These are phyloP conservation scores for Augochlorella aurata DNA, from an alignment of 2,888 invertebrate genomes.

Conservation along the genomic window DNA sequence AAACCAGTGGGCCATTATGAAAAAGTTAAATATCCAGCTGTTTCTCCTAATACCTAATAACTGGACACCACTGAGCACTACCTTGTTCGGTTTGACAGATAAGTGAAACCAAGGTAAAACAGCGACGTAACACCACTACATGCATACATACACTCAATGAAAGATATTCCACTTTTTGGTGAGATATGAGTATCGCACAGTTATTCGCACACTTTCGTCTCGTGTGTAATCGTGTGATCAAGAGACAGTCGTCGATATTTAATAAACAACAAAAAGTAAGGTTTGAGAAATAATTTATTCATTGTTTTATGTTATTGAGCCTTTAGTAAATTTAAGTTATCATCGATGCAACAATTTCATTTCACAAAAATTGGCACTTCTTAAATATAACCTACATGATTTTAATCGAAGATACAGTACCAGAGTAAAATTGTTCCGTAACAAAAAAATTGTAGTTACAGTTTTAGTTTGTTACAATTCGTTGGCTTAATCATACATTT, in stretches of 20 bases:
- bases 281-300: not conserved
- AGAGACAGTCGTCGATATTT: constrained; percentile 36
- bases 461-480: not conserved
- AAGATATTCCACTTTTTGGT: constrained; percentile 61
- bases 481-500: not conserved
- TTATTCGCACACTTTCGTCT: constrained; percentile 44
- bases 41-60: not conserved
- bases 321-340: constrained; percentile 10
- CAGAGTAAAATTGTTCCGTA: not conserved
- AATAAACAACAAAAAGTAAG: constrained; percentile 52
- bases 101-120: constrained; percentile 58
- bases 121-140: constrained; percentile 30
- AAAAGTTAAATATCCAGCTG: constrained; percentile 2
- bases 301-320: not conserved
- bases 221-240: constrained; percentile 30
- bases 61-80: not conserved
- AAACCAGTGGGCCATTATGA: constrained; percentile 83
- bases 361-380: constrained; percentile 10
- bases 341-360: constrained; percentile 8
- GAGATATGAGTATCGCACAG: constrained; percentile 26
- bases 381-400: constrained; percentile 48
- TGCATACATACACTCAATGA: constrained; percentile 23
- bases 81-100: constrained; percentile 63
- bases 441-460: not conserved
- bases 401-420: constrained; percentile 4